Conservation (phyloP, 2,113 vertebrate species). For the Apodemus speciosus region DNA sequence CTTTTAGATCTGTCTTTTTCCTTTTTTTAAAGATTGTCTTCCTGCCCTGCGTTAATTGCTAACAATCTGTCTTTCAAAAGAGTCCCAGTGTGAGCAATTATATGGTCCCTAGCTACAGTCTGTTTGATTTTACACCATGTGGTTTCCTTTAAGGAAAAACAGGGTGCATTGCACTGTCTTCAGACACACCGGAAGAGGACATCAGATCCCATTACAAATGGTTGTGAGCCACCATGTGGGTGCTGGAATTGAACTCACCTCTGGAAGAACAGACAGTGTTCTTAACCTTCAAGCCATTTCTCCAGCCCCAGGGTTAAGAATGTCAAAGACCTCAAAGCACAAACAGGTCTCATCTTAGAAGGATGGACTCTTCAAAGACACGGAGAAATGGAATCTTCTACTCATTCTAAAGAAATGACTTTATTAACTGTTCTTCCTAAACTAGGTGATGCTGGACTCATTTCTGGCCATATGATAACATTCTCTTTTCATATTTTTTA, state of each 20-base stretch:
- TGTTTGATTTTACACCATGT: neutral
- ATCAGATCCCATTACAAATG: too few species aligned
- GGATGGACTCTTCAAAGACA: neutral
- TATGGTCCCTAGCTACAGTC: too few species aligned
- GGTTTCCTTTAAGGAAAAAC: neutral
- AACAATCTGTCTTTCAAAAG: neutral
- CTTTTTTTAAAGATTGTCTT: neutral
- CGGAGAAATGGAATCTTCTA: neutral
- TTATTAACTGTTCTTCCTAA: neutral
- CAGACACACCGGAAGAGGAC: too few species aligned
- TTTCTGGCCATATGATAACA: too few species aligned
- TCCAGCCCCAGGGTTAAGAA: neutral
- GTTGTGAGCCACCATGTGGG: too few species aligned
- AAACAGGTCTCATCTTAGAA: neutral
- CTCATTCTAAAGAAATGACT: neutral
- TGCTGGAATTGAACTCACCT: too few species aligned
- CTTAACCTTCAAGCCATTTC: too few species aligned
- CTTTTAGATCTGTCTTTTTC: neutral
- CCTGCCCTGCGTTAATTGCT: neutral
- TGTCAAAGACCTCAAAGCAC: neutral
- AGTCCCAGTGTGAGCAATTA: neutral
- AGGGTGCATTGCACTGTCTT: too few species aligned
- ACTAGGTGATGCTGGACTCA: too few species aligned
- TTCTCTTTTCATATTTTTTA: too few species aligned
- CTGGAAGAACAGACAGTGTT: too few species aligned